Evolutionary conservation across 2,113 vertebrate species (phyloP), one percentile per base, ranked within the genome.

Genomic region (Ctenodactylus gundi): DNA sequence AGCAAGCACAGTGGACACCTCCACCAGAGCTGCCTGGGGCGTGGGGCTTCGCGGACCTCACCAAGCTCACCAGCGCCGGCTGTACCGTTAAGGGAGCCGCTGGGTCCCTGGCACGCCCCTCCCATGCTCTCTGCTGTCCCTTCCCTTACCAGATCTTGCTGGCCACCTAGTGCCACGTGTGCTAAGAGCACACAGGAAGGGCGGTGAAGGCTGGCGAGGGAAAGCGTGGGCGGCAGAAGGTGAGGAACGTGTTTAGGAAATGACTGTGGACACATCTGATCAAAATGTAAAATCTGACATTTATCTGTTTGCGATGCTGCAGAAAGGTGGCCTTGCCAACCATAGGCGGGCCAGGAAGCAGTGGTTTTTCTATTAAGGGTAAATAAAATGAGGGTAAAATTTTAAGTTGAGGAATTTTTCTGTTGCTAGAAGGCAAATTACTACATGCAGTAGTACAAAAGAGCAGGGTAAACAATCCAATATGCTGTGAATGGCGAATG

Each of bases 341-440:
- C 92, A 78, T 15, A 49, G 83, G 93, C 93, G 89, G 95, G 85
- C 96, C 96, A 96, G 29, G 91, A 95, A 92, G 94, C 85, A 55
- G 44, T 46, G 95, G 84, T 89, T 97, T 98, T 97, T 88, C 95
- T 95, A 90, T 97, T 96, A 97, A 97, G 95, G 95, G 93, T 96
- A 97, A 98, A 97, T 97, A 97, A 98, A 97, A 97, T 51, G 65
- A 97, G 94, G 97, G 96, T 97, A 97, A 97, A 95, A 95, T 96
- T 97, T 96, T 96, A 98, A 98, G 97, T 77, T 97, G 96, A 97
- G 97, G 96, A 98, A 97, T 98, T 98, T 97, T 97, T 96, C 91
- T 97, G 97, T 98, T 98, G 96, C 98, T 97, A 93, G 97, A 97
- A 98, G 97, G 97, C 97, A 98, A 98, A 98, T 98, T 97, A 97